Evolutionary conservation across 2,797 vertebrate genomes (phyloP).

Genomic region (Podarcis lilfordi): DNA sequence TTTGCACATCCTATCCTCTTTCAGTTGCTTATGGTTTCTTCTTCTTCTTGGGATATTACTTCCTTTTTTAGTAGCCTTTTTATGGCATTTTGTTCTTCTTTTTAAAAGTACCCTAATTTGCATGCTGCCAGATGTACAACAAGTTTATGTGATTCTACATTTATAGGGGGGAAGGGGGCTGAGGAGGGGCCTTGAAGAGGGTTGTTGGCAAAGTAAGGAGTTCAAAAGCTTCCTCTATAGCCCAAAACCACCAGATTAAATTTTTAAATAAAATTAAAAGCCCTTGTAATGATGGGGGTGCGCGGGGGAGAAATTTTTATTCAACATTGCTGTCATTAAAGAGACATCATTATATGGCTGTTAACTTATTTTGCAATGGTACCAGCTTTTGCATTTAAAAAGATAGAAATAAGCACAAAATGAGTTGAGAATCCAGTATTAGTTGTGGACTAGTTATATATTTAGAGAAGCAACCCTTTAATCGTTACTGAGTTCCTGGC

Average conservation of each 20-base stretch:
- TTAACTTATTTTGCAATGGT: not conserved
- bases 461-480: not conserved
- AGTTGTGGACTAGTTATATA: not conserved
- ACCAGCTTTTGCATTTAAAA: not conserved
- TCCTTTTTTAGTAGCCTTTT: not conserved
- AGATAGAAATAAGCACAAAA: not conserved
- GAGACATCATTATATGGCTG: not conserved
- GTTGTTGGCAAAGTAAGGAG: not conserved
- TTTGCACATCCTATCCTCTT: not conserved
- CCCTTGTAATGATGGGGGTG: not conserved
- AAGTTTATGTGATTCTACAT: not conserved
- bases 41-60: not conserved
- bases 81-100: not conserved
- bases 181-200: no score
- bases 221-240: no score
- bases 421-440: not conserved
- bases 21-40: not conserved
- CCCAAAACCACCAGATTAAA: not conserved
- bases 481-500: not conserved
- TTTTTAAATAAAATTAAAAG: not conserved
- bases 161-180: not conserved
- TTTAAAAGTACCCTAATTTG: not conserved
- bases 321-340: not conserved
- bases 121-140: not conserved
- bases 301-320: not conserved